Evolutionary conservation across 2,113 vertebrate species (phyloP), one percentile per base, ranked within the genome.

Genomic region (Excalfactoria chinensis): DNA sequence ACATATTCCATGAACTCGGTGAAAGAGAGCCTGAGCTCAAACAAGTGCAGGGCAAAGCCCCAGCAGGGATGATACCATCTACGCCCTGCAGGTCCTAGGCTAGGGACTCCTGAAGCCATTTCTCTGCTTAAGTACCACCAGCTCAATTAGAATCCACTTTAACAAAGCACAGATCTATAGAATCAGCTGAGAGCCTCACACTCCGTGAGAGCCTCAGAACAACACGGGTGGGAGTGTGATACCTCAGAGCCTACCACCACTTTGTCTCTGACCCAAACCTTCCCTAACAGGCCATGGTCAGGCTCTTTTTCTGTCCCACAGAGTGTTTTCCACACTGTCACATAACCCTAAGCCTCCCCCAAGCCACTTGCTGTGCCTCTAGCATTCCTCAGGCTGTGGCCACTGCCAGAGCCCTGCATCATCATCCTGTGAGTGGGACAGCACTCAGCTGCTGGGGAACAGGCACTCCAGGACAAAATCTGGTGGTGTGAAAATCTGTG

Each of bases 151-250:
- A 15, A 71, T 64, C 5, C 14, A 11, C 22, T 86, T 28, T 56
- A 21, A 18, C 5, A 30, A 59, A 51, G 48, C 51, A 35, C 9
- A 28, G 41, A 3, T 3, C 30, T 0, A 0, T 1, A 1, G 66
- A 43, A 32, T 40, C 34, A 44, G 62, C 25, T n/a, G 17, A 22
- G 49, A 0, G 0, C 9, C 2, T 17, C 2, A 3, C 30, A 22
- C 35, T 30, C 4, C 0, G 19, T 8, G 7, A 48, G 34, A 2
- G 2, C 11, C 64, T 26, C 58, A n/a, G 25, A 28, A 16, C 35
- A 28, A 23, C 7, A 7, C 5, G 14, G 35, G 23, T 26, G 37
- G 68, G 15, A 43, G 37, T 1, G 1, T 28, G n/a, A 9, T 44
- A 10, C 23, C 35, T 0, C 41, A 37, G 51, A 81, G 37, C 41